Evolutionary conservation across 35 echinoderm and acorn worm species (phyloP).

Genomic region (Eucidaris tribuloides): DNA sequence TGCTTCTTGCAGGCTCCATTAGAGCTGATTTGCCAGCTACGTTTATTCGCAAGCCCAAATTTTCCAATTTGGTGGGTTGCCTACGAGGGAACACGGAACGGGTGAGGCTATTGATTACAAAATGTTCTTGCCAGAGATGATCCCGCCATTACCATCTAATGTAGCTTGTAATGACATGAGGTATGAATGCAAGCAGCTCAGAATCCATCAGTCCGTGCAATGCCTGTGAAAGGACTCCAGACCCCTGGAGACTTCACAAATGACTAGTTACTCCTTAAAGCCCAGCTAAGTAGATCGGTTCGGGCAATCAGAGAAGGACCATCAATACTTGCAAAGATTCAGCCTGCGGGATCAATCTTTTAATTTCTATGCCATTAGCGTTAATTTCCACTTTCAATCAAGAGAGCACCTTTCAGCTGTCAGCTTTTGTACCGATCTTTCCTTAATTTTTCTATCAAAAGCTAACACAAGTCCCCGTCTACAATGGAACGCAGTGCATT

Average conservation of each 20-base stretch:
- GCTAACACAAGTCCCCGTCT: not conserved
- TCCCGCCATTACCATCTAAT: slow-evolving; percentile 31
- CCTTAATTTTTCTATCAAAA: not conserved
- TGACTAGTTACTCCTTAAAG: slow-evolving; percentile 63
- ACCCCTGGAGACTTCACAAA: slow-evolving; percentile 54
- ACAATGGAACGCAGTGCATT: slow-evolving; percentile 22
- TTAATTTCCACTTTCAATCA: slow-evolving; percentile 61
- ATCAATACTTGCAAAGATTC: slow-evolving; percentile 29
- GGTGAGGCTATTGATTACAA: slow-evolving; percentile 22
- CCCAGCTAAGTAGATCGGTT: slow-evolving; percentile 42
- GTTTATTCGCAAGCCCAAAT: not conserved
- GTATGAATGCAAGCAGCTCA: slow-evolving; percentile 6
- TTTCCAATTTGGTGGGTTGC: not conserved
- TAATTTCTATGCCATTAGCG: slow-evolving; percentile 72
- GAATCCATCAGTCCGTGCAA: slow-evolving; percentile 18
- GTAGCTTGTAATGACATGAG: slow-evolving; percentile 23
- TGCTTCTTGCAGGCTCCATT: not conserved
- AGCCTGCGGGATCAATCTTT: slow-evolving; percentile 55
- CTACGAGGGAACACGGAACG: not conserved
- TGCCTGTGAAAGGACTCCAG: not conserved
- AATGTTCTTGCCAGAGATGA: not conserved
- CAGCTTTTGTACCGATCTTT: not conserved
- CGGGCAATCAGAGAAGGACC: too few species aligned
- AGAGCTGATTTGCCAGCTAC: not conserved
- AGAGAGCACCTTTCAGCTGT: slow-evolving; percentile 27